Evolutionary conservation across 2,113 vertebrate genomes (phyloP), one percentile per base, ranked within the genome.

Genomic region (Rhinoptilus africanus): DNA sequence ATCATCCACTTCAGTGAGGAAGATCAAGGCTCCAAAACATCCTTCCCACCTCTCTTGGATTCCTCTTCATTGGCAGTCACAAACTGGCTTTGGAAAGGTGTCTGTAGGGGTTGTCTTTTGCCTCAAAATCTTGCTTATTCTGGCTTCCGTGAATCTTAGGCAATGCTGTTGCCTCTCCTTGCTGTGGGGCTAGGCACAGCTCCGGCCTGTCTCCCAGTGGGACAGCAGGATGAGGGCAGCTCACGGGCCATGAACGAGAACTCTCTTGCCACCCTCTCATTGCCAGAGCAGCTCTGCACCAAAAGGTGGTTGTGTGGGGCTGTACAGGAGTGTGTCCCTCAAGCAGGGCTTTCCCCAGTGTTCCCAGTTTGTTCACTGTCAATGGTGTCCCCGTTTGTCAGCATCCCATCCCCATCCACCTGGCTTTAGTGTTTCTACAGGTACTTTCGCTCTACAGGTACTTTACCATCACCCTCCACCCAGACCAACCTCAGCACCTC

Each of bases 151-250:
- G n/a, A 83, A n/a, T 39, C 34, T 30, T 30, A 30, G 71, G 47
- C 16, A 63, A 77, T 56, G 47, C 13, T 39, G 39, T 19, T 62
- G 30, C 24, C 26, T 24, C 12, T 47, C 64, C 39, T 63, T 48
- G 30, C n/a, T 48, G 17, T n/a, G n/a, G 39, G 45, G 15, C 10
- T n/a, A 12, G 8, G 39, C 39, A n/a, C 0, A 0, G n/a, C 20
- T 56, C 41, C 41, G 34, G 18, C 2, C 51, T 35, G 26, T 43
- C 6, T 57, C 68, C 26, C 28, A 15, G 9, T 7, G 30, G 24
- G 30, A 57, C 43, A 54, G 19, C 19, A 47, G 48, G n/a, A 17
- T 13, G 56, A 72, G 19, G 19, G 37, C 66, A 71, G 14, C 39
- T 45, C 34, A 27, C 15, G 51, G 22, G 45, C 4, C 23, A 32